phyloP scores from a whole-genome alignment of 2,113 vertebrate genomes.

The Ictidomys tridecemlineatus region DNA sequence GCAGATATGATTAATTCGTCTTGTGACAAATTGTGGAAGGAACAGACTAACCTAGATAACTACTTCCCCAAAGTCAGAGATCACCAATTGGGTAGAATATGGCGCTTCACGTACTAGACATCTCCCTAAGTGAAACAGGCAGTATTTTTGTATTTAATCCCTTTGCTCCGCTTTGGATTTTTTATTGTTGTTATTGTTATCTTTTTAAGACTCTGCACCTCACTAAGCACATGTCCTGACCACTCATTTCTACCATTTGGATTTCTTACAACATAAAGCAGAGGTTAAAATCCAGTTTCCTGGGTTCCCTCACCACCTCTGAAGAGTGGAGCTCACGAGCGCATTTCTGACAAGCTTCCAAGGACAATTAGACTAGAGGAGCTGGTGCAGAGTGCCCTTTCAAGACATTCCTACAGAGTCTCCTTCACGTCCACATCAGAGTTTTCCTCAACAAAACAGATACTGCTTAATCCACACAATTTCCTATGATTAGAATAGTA shows the following conservation, averaged over 20 bases:
- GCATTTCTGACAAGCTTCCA: background rate
- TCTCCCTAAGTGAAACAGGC: background rate
- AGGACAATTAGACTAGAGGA: background rate
- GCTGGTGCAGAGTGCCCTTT: background rate
- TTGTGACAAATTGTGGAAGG: constrained; percentile 14
- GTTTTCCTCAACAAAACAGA: background rate
- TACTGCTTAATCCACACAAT: constrained; percentile 1
- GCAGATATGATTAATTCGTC: background rate
- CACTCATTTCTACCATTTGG: background rate
- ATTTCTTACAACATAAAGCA: background rate
- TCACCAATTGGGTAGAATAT: background rate
- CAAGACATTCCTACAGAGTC: background rate
- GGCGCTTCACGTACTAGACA: background rate
- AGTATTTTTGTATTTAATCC: background rate
- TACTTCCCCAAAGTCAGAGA: background rate
- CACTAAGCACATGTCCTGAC: background rate
- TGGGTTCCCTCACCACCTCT: background rate
- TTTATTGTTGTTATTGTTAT: background rate
- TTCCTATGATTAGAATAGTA: background rate
- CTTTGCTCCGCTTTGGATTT: background rate
- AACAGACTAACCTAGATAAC: background rate
- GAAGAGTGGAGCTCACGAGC: background rate
- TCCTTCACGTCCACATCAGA: background rate
- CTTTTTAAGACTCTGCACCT: background rate
- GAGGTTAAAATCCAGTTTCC: background rate